A percentile compares a stretch with the other conserved stretches of the same genome.
Evolutionary conservation across 2,113 vertebrate genomes (phyloP).

Genomic region (Sciurus niger): DNA sequence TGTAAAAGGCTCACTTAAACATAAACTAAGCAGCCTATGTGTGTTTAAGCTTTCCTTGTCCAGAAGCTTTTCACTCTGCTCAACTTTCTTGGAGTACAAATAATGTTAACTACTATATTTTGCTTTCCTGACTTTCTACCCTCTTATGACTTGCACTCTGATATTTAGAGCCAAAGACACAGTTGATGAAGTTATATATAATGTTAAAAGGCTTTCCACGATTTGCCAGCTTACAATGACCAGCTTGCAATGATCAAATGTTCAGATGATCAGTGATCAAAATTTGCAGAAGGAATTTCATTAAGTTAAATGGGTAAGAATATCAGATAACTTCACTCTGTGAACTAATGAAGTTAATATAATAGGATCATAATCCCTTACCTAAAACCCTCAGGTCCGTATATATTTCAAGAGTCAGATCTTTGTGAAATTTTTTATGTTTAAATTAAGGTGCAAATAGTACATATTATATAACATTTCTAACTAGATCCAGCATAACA

Average conservation of each 20-base stretch:
- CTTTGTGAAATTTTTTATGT: slow-evolving; percentile 15
- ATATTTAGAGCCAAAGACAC: slow-evolving; percentile 2
- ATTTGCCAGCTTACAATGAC: slow-evolving; percentile 51
- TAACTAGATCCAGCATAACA: not conserved
- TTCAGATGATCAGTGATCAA: slow-evolving; percentile 44
- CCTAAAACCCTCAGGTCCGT: not conserved
- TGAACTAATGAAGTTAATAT: slow-evolving; percentile 18
- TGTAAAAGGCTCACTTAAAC: not conserved
- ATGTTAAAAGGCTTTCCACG: not conserved
- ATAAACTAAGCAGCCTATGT: not conserved
- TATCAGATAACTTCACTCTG: slow-evolving; percentile 12
- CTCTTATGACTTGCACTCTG: not conserved
- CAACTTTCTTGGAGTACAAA: not conserved
- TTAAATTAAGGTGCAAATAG: not conserved
- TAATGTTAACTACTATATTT: not conserved
- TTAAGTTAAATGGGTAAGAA: not conserved
- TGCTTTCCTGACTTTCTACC: not conserved
- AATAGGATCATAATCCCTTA: not conserved
- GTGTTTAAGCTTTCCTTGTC: not conserved
- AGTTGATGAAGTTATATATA: not conserved
- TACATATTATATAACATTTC: not conserved
- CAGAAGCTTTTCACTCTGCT: not conserved
- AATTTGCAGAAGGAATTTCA: slow-evolving; percentile 58
- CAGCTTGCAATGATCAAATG: slow-evolving; percentile 31
- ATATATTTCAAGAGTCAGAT: slow-evolving; percentile 28